Conservation (phyloP, 2,888 invertebrate genomes). For the Chymomyza procnemis region DNA sequence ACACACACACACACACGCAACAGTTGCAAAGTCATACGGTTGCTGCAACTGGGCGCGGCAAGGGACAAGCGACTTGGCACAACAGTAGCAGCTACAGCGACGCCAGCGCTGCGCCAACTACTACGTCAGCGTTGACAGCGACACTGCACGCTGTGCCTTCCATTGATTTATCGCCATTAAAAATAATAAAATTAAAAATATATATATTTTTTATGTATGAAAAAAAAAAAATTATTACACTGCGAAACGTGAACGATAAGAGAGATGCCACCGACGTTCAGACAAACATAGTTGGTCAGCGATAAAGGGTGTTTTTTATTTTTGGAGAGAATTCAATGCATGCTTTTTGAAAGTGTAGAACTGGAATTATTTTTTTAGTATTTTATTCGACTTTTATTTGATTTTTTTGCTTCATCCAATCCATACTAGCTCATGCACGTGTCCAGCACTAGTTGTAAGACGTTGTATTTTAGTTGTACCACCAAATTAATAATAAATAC, state of each 20-base stretch:
- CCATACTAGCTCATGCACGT: too few species aligned
- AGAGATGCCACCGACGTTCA: not conserved
- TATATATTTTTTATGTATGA: not conserved
- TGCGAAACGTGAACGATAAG: slow-evolving; percentile 14
- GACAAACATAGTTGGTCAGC: not conserved
- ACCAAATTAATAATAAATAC: too few species aligned
- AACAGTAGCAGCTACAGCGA: not conserved
- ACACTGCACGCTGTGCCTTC: slow-evolving; percentile 11
- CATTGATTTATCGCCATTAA: slow-evolving; percentile 42
- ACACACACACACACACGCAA: slow-evolving; percentile 46
- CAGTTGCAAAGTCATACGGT: slow-evolving; percentile 57
- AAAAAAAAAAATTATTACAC: not conserved
- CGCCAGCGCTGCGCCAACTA: not conserved
- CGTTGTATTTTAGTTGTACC: too few species aligned
- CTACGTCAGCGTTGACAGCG: not conserved
- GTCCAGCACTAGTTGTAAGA: too few species aligned
- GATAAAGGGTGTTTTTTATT: not conserved
- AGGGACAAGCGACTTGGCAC: not conserved
- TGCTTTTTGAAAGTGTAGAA: too few species aligned
- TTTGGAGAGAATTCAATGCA: too few species aligned
- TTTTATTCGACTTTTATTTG: too few species aligned
- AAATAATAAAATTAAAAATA: slow-evolving; percentile 15
- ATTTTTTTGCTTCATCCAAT: too few species aligned
- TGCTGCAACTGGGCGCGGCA: slow-evolving; percentile 26
- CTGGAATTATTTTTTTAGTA: too few species aligned